Percentiles rank a stretch among this genome's conserved stretches.
Conservation (phyloP, 1,140 invertebrate species). For the Camponotus floridanus region DNA sequence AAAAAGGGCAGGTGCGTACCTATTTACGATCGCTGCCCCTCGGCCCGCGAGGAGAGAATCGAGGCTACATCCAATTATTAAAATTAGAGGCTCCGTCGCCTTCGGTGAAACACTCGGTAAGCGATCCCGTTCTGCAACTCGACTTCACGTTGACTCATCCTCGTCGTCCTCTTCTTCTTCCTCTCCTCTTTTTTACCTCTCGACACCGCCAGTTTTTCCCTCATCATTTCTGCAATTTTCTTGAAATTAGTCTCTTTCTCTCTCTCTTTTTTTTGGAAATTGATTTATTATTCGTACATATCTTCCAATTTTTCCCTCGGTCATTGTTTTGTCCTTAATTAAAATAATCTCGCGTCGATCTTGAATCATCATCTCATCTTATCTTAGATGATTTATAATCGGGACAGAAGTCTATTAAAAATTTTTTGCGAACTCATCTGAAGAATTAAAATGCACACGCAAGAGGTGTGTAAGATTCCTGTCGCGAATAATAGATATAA, state of each 20-base stretch:
- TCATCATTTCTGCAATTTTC: constrained; percentile 46
- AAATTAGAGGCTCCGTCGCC: constrained; percentile 82
- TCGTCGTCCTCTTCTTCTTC: neutral
- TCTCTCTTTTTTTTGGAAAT: constrained; percentile 4
- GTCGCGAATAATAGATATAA: too few relatives aligned
- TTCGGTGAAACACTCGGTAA: constrained; percentile 77
- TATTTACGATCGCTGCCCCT: constrained; percentile 63
- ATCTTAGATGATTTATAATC: too few relatives aligned
- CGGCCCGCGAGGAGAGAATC: constrained; percentile 71
- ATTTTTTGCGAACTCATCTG: too few relatives aligned
- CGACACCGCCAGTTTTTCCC: neutral
- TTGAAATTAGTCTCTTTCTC: neutral
- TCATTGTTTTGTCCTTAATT: neutral
- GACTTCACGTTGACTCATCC: constrained; percentile 16
- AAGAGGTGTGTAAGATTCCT: too few relatives aligned
- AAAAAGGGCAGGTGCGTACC: constrained; percentile 71
- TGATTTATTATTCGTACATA: neutral
- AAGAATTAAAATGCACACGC: too few relatives aligned
- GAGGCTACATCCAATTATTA: constrained; percentile 82
- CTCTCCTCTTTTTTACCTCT: neutral
- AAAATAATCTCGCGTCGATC: too few relatives aligned
- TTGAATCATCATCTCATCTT: too few relatives aligned
- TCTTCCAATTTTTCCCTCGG: neutral
- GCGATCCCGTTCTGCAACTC: constrained; percentile 60
- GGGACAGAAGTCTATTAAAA: too few relatives aligned